Evolutionary conservation across 2,113 vertebrate genomes (phyloP), one percentile per base, ranked within the genome.

Genomic region (Heptranchias perlo): DNA sequence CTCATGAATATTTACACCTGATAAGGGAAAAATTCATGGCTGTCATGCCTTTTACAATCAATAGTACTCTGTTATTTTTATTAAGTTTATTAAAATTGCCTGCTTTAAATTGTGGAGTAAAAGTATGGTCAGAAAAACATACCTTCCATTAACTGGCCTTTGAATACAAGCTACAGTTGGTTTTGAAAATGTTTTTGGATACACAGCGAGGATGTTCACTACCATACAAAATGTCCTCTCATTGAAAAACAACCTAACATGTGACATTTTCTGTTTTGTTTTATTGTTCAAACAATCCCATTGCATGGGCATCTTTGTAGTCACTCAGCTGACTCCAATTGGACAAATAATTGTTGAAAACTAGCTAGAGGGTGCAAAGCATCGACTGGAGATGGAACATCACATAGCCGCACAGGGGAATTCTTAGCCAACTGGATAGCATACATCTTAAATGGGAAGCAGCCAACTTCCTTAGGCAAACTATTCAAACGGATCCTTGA

Each of bases 401-500:
- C 84, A 87, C 84, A 87, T 11, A 49, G 52, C 84, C 28, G 47
- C 84, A 87, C 23, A 52, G 84, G 78, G 78, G 78, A 82, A 82
- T 82, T 82, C 78, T 44, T 44, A 44, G 78, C 78, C 78, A 82
- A 82, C 78, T 82, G 78, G 39, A 82, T 82, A 82, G 78, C 78
- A 47, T 23, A 47, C 78, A 82, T 82, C 78, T 82, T 82, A 82
- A 82, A 82, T 82, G 78, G 78, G 78, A 82, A 82, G 39, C 78
- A 47, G 78, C 78, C n/a, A 82, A 82, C 78, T 52, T 87, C 49
- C 49, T 87, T 52, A 87, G 84, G 49, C 84, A 87, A 87, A 31
- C 21, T 87, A 82, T 82, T 82, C 78, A 82, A 82, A 82, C 78
- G 39, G 78, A 87, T 87, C 49, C 84, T 87, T 87, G 84, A 87